Base-by-base conservation (phyloP, 2,888 invertebrate genomes). In the Hirtodrosophila trivittata region DNA sequence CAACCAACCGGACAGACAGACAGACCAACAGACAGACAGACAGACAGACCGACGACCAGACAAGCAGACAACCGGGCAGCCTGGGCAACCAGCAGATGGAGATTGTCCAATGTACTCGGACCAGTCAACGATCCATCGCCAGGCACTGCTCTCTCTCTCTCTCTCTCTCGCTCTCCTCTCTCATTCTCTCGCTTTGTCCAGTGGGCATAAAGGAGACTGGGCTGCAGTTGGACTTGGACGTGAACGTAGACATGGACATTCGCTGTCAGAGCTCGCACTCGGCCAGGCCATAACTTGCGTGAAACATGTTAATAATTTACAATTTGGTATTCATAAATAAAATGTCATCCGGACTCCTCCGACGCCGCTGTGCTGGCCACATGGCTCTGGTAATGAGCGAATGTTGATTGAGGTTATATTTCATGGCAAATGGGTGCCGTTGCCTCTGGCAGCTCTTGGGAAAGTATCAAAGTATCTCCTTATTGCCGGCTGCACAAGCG, bases 251-350 rank as follows among this genome's bases (percentile, higher is more conserved):
- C 69, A 73, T 70, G 60, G 51, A 56, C 55, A 47, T 60, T 62
- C 52, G 60, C 60, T 64, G 65, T 74, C 74, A 74, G 69, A 65
- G 68, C 49, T 57, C 54, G 56, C 71, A 62, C 66, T 54, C 42
- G 51, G 52, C 62, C 66, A 59, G 78, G 74, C 84, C 83, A 89
- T 89, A 87, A 87, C 82, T 88, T 86, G 81, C 84, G 87, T 77
- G 74, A 84, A 89, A 89, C 89, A 88, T 84, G 89, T 89, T 89
- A 89, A 90, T 90, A 90, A 89, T 90, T 90, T 90, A 90, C 90
- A 90, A 90, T 90, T 90, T 90, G 87, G 89, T 89, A 89, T 88
- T 89, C 89, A 90, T 90, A 90, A 90, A 90, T 90, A 90, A 89
- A 87, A 84, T 87, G 88, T 88, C 89, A 86, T 82, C 83, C 64